phyloP scores from a whole-genome alignment of 2,888 invertebrate species.

The Iphiclides podalirius region DNA sequence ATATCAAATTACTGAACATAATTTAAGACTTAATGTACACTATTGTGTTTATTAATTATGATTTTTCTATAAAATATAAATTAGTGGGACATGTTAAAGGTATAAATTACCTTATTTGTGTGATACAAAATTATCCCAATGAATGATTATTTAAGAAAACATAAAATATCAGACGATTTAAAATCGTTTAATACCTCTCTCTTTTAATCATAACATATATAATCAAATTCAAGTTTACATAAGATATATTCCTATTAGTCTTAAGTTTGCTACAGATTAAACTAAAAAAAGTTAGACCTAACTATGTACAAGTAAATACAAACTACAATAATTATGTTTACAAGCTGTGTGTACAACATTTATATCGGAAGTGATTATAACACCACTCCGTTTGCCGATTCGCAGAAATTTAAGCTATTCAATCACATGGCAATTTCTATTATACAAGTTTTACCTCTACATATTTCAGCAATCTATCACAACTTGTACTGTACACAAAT shows the following conservation, averaged over 20 bases:
- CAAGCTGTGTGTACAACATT: conserved; percentile 46
- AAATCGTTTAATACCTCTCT: conserved; percentile 56
- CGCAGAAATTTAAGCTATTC: conserved; percentile 44
- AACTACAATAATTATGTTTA: conserved; percentile 45
- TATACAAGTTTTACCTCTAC: conserved; percentile 36
- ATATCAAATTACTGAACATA: conserved; percentile 78
- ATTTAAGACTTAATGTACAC: conserved; percentile 62
- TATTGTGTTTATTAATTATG: conserved; percentile 62
- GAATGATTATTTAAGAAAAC: conserved; percentile 44
- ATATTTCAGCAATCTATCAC: conserved; percentile 49
- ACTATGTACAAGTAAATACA: conserved; percentile 63
- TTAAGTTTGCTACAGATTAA: conserved; percentile 48
- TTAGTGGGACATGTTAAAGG: conserved; percentile 64
- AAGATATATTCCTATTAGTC: conserved; percentile 52
- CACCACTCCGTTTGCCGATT: conserved; percentile 57
- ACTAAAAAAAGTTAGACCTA: conserved; percentile 42
- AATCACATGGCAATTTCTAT: conserved; percentile 38
- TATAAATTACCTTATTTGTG: conserved; percentile 44
- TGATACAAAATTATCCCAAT: conserved; percentile 53
- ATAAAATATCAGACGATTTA: conserved; percentile 57
- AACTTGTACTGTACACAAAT: conserved; percentile 71
- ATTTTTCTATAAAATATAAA: conserved; percentile 66
- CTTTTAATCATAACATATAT: conserved; percentile 44
- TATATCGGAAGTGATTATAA: conserved; percentile 66
- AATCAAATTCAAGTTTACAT: conserved; percentile 48